Conservation (phyloP, 1,140 invertebrate genomes). For the Rhyzopertha dominica region DNA sequence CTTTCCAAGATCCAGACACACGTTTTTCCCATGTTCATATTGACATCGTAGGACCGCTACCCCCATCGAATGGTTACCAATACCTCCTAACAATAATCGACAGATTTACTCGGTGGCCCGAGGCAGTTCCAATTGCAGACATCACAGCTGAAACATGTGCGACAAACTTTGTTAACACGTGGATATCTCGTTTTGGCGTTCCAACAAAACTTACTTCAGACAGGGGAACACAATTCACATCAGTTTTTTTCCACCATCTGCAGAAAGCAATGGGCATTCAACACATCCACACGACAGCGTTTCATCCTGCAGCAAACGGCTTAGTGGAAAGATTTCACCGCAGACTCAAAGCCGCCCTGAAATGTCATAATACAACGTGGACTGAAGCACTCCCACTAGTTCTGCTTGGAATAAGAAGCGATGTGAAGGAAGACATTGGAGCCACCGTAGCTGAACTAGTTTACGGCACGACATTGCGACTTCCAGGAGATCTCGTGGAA, state of each 20-base stretch:
- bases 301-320: constrained; percentile 33
- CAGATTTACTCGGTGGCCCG: constrained; percentile 47
- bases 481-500: neutral
- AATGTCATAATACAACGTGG: too few species aligned
- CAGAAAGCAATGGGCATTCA: constrained; percentile 16
- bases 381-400: constrained; percentile 22
- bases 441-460: constrained; percentile 3
- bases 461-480: neutral
- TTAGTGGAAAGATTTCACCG: constrained; percentile 30
- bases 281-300: constrained; percentile 19
- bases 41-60: constrained; percentile 42
- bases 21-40: constrained; percentile 40
- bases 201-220: constrained; percentile 35
- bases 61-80: constrained; percentile 30
- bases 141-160: constrained; percentile 42
- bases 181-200: constrained; percentile 38
- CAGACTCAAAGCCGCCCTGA: constrained; percentile 19
- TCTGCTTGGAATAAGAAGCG: constrained; percentile 28
- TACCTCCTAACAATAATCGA: constrained; percentile 48
- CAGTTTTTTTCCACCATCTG: constrained; percentile 24
- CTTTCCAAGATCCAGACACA: constrained; percentile 16
- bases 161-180: constrained; percentile 32
- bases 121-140: constrained; percentile 44
- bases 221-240: constrained; percentile 38
- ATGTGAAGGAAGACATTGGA: constrained; percentile 16